Percentiles rank a stretch among this genome's conserved stretches.
phyloP scores from a whole-genome alignment of 2,888 invertebrate species.

The Cephus nigrinus region DNA sequence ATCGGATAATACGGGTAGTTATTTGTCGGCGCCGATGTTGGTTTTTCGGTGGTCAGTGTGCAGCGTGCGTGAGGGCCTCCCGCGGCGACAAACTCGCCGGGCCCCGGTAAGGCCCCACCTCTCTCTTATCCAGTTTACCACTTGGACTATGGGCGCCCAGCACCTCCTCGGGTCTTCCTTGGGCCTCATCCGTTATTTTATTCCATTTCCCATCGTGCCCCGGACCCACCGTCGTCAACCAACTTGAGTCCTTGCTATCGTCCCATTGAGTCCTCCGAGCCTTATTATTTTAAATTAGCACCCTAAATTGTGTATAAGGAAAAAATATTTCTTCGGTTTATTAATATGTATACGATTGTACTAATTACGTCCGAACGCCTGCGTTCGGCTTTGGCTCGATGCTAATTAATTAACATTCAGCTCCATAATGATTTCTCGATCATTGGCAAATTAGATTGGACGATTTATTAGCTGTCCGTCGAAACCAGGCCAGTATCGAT shows the following conservation, averaged over 20 bases:
- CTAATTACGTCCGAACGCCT: not conserved
- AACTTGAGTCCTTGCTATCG: not conserved
- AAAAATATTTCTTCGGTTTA: not conserved
- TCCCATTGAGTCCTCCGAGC: not conserved
- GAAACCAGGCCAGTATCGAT: not conserved
- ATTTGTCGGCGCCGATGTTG: constrained; percentile 66
- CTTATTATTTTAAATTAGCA: not conserved
- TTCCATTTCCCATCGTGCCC: not conserved
- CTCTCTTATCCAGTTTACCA: constrained; percentile 27
- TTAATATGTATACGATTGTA: not conserved
- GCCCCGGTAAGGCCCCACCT: constrained; percentile 35
- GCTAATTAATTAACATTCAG: not conserved
- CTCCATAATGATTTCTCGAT: not conserved
- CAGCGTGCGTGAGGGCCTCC: constrained; percentile 57
- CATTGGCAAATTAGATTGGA: not conserved
- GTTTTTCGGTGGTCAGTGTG: constrained; percentile 56
- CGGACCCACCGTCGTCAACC: not conserved
- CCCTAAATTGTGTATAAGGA: not conserved
- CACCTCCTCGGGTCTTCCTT: constrained; percentile 19
- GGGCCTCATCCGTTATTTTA: not conserved
- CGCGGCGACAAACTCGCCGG: constrained; percentile 58
- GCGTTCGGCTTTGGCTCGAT: not conserved
- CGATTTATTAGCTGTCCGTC: not conserved
- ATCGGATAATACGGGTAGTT: constrained; percentile 65
- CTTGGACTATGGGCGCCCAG: constrained; percentile 12